These are phyloP conservation scores for Enteromius paludinosus DNA, from an alignment of 2,797 vertebrate genomes.

Conservation along the genomic window DNA sequence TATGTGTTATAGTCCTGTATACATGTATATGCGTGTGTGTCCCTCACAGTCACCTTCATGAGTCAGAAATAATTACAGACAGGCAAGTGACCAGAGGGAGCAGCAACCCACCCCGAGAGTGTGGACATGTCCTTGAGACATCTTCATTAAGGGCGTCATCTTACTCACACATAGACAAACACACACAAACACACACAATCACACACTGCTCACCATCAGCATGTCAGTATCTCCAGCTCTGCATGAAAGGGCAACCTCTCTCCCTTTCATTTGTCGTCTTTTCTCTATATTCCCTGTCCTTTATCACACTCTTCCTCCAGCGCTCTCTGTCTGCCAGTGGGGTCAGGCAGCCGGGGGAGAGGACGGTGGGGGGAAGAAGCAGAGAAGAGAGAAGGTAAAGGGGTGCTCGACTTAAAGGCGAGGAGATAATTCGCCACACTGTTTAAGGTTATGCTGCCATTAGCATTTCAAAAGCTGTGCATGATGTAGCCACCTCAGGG, in stretches of 20 bases:
- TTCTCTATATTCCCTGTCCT: constrained; percentile 56
- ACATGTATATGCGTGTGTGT: constrained; percentile 49
- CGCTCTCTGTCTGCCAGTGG: constrained; percentile 64
- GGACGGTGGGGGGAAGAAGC: constrained; percentile 33
- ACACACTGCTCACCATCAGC: constrained; percentile 66
- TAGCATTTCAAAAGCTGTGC: constrained; percentile 83
- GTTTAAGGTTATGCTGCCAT: constrained; percentile 86
- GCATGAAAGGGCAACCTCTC: constrained; percentile 56
- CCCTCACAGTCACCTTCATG: constrained; percentile 67
- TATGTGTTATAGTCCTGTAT: background rate
- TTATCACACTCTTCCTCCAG: constrained; percentile 74
- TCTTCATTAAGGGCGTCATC: constrained; percentile 76
- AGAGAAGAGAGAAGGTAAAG: constrained; percentile 34
- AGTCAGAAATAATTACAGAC: constrained; percentile 75
- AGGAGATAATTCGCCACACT: constrained; percentile 73
- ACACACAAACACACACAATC: too few species aligned
- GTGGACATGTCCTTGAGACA: constrained; percentile 81
- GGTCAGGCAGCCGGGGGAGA: constrained; percentile 64
- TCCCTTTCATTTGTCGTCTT: constrained; percentile 63
- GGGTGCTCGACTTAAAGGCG: constrained; percentile 72
- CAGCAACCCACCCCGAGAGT: constrained; percentile 54
- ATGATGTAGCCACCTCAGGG: constrained; percentile 71
- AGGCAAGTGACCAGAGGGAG: constrained; percentile 64
- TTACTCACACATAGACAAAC: constrained; percentile 44
- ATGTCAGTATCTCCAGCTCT: constrained; percentile 68